phyloP scores from a whole-genome alignment of 1,140 invertebrate genomes.

The Drosophila serrata region DNA sequence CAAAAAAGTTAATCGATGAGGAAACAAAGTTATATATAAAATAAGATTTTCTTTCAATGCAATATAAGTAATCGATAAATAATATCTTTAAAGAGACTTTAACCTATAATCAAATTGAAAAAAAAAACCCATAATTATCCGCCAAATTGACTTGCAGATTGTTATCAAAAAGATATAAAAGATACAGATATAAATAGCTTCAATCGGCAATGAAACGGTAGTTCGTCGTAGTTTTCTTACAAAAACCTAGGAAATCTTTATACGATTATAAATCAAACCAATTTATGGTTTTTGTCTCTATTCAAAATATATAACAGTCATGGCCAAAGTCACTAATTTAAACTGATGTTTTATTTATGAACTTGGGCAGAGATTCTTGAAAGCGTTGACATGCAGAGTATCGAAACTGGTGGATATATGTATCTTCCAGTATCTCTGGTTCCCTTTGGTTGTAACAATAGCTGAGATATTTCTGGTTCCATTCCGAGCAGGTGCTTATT shows the following conservation, averaged over 20 bases:
- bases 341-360: slow-evolving; percentile 46
- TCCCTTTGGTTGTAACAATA: slow-evolving; percentile 12
- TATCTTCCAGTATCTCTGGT: background rate
- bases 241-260: slow-evolving; percentile 18
- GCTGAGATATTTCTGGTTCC: slow-evolving; percentile 28
- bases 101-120: background rate
- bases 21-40: background rate
- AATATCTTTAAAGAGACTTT: background rate
- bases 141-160: slow-evolving; percentile 4
- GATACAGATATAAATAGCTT: slow-evolving; percentile 5
- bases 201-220: slow-evolving; percentile 38
- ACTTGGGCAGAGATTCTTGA: slow-evolving; percentile 18
- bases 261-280: slow-evolving; percentile 42
- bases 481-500: slow-evolving; percentile 32
- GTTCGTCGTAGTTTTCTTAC: slow-evolving; percentile 1
- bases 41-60: background rate
- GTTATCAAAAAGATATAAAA: slow-evolving; percentile 24
- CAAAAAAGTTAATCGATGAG: background rate
- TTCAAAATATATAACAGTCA: slow-evolving; percentile 32
- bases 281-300: slow-evolving; percentile 36
- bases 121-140: slow-evolving; percentile 8
- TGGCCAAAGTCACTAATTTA: slow-evolving; percentile 54
- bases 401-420: slow-evolving; percentile 6
- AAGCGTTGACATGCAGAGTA: slow-evolving; percentile 32
- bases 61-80: background rate